Evolutionary conservation across 1,140 invertebrate genomes (phyloP).

Genomic region (Ceratoteleas bidentatus): DNA sequence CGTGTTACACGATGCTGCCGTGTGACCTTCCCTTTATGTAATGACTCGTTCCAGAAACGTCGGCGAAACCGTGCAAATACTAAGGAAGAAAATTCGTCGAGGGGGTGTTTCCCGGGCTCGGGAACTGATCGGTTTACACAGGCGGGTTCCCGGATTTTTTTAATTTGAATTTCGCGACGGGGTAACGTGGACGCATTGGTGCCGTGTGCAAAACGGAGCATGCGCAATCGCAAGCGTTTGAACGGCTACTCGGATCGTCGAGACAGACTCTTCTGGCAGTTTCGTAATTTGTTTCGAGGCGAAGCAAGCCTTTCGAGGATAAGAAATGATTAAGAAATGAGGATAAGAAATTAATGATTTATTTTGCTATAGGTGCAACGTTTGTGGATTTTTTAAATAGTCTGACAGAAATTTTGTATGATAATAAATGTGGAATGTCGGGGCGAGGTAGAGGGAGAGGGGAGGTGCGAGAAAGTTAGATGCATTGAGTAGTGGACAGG

Average conservation of each 20-base stretch:
- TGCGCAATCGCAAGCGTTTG: conserved; percentile 35
- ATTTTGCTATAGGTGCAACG: neutral
- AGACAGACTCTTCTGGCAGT: conserved; percentile 30
- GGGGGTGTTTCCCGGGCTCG: too few relatives aligned
- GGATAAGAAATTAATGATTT: too few relatives aligned
- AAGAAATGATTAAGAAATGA: too few relatives aligned
- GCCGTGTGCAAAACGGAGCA: conserved; percentile 59
- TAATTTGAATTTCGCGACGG: neutral
- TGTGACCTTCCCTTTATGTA: conserved; percentile 14
- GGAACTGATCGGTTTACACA: neutral
- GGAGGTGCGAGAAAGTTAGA: too few relatives aligned
- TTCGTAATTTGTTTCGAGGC: conserved; percentile 13
- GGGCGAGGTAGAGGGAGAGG: too few relatives aligned
- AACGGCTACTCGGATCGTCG: conserved; percentile 24
- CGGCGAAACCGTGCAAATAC: too few relatives aligned
- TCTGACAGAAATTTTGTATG: too few relatives aligned
- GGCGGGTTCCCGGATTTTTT: conserved; percentile 3
- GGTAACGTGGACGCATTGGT: conserved; percentile 36
- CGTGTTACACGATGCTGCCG: conserved; percentile 26
- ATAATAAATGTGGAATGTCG: too few relatives aligned
- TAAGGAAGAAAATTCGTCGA: too few relatives aligned
- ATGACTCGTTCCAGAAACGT: neutral
- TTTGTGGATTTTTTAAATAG: too few relatives aligned
- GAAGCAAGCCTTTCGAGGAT: neutral
- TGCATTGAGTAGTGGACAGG: too few relatives aligned